Evolutionary conservation across 2,888 invertebrate species (phyloP), one percentile per base, ranked within the genome.

Genomic region (Coenonympha glycerion): DNA sequence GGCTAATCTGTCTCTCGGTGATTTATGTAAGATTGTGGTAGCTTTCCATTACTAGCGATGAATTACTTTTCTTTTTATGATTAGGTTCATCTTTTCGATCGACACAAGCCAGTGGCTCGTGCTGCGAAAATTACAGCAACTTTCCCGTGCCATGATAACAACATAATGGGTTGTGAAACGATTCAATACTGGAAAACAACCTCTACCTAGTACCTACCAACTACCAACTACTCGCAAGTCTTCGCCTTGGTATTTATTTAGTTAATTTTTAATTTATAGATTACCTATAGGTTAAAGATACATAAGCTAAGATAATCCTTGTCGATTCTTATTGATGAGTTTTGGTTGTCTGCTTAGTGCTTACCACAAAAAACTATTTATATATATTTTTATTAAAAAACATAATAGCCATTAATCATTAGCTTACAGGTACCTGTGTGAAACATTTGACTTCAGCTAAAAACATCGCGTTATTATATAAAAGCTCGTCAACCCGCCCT

Each of bases 51-150:
- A 53, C 47, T 55, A 53, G 28, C 44, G 31, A 47, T 51, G 49
- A 56, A 52, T 53, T 49, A 53, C 51, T 53, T 55, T 57, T 57
- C 50, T 49, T 53, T 55, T 48, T 44, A 47, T 49, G 47, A 53
- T 53, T 41, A 53, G 36, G 46, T 57, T 50, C 34, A 46, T 46
- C 55, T 52, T 46, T 50, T 37, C 40, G 52, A 41, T 50, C 50
- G 55, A 41, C 40, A 47, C 48, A 50, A 46, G 39, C 46, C 45
- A 49, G 24, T 50, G 55, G 41, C 52, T 52, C 57, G 52, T 53
- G 55, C 53, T 51, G 47, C 30, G 55, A 55, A 53, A 57, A 53
- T 53, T 51, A 44, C 36, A 31, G 49, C 31, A 28, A 50, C 53
- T 52, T 55, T 55, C 51, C 22, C 49, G 46, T 52, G 42, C 34